Percentiles rank a stretch among this genome's conserved stretches.
These are phyloP conservation scores for Hylia prasina DNA, from an alignment of 2,113 vertebrate genomes.

Conservation along the genomic window DNA sequence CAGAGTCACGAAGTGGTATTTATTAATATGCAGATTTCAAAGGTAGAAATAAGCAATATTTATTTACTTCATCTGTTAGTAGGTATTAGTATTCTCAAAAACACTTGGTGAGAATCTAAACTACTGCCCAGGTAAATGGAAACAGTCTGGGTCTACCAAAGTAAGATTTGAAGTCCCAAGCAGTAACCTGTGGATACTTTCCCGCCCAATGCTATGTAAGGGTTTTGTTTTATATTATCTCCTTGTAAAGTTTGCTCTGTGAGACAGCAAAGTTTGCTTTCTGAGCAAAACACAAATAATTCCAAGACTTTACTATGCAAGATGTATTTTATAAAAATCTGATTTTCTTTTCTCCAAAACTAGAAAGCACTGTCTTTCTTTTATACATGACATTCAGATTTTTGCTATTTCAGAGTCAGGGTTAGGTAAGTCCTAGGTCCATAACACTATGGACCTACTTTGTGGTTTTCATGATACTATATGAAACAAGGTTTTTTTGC, in stretches of 20 bases:
- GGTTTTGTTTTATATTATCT: background rate
- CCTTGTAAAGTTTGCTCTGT: background rate
- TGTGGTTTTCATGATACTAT: background rate
- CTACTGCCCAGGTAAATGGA: background rate
- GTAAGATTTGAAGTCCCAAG: background rate
- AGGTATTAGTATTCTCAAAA: background rate
- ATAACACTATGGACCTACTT: fast-evolving
- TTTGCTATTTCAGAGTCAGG: background rate
- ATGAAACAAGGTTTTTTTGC: background rate
- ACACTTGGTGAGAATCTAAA: background rate
- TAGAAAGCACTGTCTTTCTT: background rate
- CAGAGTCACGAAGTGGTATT: background rate
- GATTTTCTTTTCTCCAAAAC: background rate
- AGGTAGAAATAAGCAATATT: background rate
- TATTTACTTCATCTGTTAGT: background rate
- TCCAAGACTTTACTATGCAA: background rate
- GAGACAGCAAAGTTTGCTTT: background rate
- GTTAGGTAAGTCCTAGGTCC: background rate
- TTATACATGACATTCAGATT: background rate
- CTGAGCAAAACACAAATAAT: background rate
- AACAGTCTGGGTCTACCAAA: background rate
- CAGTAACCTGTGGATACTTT: background rate
- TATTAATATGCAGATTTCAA: background rate
- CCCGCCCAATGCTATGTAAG: fast-evolving
- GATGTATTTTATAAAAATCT: background rate